Conservation (phyloP, 2,797 vertebrate genomes). For the Eulemur coronatus region DNA sequence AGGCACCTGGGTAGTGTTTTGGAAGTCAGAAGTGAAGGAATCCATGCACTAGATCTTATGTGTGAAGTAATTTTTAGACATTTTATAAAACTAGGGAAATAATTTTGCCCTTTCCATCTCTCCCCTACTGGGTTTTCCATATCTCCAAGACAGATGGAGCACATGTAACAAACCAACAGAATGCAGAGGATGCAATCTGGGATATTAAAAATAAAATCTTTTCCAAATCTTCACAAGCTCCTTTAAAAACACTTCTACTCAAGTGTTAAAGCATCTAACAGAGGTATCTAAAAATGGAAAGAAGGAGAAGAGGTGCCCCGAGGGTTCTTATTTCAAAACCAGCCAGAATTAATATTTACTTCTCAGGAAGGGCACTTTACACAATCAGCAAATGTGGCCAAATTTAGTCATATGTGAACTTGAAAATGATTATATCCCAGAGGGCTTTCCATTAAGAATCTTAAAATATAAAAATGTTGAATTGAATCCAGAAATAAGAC, state of each 20-base stretch:
- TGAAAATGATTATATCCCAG: background rate
- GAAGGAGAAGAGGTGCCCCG: slow-evolving; percentile 43
- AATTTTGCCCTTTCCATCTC: slow-evolving; percentile 60
- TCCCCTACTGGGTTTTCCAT: background rate
- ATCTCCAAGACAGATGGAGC: slow-evolving; percentile 71
- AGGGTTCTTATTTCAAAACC: slow-evolving; percentile 60
- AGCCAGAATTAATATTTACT: slow-evolving; percentile 68
- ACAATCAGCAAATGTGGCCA: slow-evolving; percentile 53
- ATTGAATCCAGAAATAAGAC: slow-evolving; percentile 39
- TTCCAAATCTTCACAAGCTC: slow-evolving; percentile 69
- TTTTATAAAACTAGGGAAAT: slow-evolving; percentile 28
- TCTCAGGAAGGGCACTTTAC: slow-evolving; percentile 37
- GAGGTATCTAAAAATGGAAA: slow-evolving; percentile 70
- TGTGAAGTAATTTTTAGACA: slow-evolving; percentile 39
- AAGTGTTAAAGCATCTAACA: slow-evolving; percentile 58
- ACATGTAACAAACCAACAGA: slow-evolving; percentile 22
- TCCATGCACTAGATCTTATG: background rate
- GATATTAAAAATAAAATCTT: slow-evolving; percentile 76
- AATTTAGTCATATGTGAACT: slow-evolving; percentile 53
- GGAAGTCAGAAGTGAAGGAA: background rate
- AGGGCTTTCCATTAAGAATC: background rate
- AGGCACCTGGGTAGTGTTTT: background rate
- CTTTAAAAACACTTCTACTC: slow-evolving; percentile 65
- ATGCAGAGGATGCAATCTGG: slow-evolving; percentile 73
- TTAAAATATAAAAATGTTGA: slow-evolving; percentile 49